Conservation (phyloP, 2,888 invertebrate species). For the Eristalis arbustorum region DNA sequence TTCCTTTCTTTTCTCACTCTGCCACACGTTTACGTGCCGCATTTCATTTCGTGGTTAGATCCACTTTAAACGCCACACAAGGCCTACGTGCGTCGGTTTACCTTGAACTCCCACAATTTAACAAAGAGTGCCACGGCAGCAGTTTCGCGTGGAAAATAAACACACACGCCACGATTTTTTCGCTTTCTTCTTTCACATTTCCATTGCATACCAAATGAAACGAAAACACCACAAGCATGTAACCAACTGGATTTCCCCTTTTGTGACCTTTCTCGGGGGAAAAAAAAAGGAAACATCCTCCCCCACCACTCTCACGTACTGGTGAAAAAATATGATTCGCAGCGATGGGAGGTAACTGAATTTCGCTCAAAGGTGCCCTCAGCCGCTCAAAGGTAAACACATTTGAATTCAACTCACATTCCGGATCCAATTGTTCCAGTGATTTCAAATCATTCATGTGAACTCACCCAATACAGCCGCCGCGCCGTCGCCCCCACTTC, state of each 20-base stretch:
- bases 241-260: conserved; percentile 17
- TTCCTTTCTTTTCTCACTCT: too few relatives aligned
- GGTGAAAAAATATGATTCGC: neutral
- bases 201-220: conserved; percentile 59
- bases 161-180: conserved; percentile 29
- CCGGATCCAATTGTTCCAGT: conserved; percentile 61
- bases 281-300: neutral
- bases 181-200: conserved; percentile 54
- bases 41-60: too few relatives aligned
- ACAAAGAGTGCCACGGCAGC: conserved; percentile 6
- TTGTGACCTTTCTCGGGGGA: neutral
- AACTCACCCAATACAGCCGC: neutral
- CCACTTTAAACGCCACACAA: too few relatives aligned
- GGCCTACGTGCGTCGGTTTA: too few relatives aligned
- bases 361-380: neutral
- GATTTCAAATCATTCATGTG: conserved; percentile 61
- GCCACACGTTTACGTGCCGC: too few relatives aligned
- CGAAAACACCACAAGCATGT: conserved; percentile 39
- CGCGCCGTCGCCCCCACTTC: neutral
- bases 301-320: neutral
- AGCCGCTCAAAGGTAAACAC: conserved; percentile 26
- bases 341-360: neutral
- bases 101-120: neutral
- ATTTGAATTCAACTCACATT: conserved; percentile 54
- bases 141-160: conserved; percentile 36